Percentiles rank a stretch among this genome's conserved stretches.
phyloP scores from a whole-genome alignment of 2,113 vertebrate genomes.

The Speoplatyrhinus poulsoni region DNA sequence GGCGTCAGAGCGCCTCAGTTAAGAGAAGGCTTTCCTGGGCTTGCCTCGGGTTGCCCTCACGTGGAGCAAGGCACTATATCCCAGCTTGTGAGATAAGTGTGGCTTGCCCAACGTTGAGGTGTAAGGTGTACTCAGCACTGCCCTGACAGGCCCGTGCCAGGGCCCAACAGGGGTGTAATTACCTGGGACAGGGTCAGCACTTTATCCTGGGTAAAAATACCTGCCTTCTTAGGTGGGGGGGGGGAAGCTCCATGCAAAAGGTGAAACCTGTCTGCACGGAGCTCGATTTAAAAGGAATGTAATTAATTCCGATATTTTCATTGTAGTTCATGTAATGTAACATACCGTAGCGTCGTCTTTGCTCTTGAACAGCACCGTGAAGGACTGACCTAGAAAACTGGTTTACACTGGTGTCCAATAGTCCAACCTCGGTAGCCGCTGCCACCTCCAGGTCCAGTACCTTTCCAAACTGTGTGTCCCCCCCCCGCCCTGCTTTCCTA shows the following conservation, averaged over 20 bases:
- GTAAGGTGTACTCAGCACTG: conserved; percentile 66
- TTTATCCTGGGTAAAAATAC: conserved; percentile 74
- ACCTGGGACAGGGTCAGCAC: conserved; percentile 74
- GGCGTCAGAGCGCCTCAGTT: conserved; percentile 43
- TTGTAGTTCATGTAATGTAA: neutral
- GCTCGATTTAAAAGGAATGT: too few species aligned
- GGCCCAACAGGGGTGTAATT: conserved; percentile 74
- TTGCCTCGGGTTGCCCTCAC: conserved; percentile 59
- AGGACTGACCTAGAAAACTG: conserved; percentile 53
- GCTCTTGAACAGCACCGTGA: conserved; percentile 8
- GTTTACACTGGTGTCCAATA: conserved; percentile 35
- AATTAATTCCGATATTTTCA: too few species aligned
- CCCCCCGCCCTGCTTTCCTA: conserved; percentile 48
- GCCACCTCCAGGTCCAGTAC: conserved; percentile 48
- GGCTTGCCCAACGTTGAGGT: conserved; percentile 63
- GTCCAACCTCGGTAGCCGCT: conserved; percentile 47
- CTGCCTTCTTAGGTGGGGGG: conserved; percentile 59
- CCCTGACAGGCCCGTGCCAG: conserved; percentile 71
- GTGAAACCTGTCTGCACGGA: conserved; percentile 53
- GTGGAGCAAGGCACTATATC: conserved; percentile 50
- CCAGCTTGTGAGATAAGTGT: conserved; percentile 66
- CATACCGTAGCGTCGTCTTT: neutral
- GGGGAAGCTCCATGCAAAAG: conserved; percentile 41
- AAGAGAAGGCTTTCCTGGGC: conserved; percentile 49
- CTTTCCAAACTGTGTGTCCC: conserved; percentile 56